A percentile compares a stretch with the other conserved stretches of the same genome.
phyloP scores from a whole-genome alignment of 2,888 invertebrate genomes.

The Caenorhabditis sp. region DNA sequence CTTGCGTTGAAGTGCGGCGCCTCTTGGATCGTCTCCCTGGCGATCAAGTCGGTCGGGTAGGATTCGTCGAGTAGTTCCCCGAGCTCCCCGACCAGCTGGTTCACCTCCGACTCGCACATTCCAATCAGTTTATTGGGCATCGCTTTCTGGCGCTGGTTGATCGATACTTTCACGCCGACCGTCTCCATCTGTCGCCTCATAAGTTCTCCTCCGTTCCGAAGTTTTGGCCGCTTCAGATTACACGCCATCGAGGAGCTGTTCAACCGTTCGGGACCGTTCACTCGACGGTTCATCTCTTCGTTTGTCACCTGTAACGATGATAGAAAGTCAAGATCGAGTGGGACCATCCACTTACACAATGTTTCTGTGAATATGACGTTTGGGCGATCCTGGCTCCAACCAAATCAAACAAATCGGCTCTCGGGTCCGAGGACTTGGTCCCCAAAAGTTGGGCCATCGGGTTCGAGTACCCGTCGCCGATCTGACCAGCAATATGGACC shows the following conservation, averaged over 20 bases:
- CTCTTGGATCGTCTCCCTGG: background rate
- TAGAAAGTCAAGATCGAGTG: no score
- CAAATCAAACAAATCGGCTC: no score
- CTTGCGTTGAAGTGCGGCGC: background rate
- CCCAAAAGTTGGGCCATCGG: no score
- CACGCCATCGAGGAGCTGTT: background rate
- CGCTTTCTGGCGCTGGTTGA: background rate
- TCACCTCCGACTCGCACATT: slow-evolving; percentile 4
- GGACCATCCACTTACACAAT: no score
- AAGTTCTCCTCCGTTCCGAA: background rate
- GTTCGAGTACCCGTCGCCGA: no score
- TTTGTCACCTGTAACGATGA: background rate
- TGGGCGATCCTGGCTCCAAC: no score
- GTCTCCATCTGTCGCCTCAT: background rate
- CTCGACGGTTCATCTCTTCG: background rate
- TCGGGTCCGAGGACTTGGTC: no score
- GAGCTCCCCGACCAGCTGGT: slow-evolving; percentile 1
- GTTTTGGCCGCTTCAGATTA: slow-evolving; percentile 5
- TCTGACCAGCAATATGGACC: no score
- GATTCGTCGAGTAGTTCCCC: background rate
- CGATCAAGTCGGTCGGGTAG: background rate
- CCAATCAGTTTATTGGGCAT: background rate
- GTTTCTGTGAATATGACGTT: no score
- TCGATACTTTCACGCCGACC: background rate
- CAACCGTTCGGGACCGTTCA: background rate